Base-by-base conservation (phyloP, 2,888 invertebrate genomes). In the Halocaridina rubra region DNA sequence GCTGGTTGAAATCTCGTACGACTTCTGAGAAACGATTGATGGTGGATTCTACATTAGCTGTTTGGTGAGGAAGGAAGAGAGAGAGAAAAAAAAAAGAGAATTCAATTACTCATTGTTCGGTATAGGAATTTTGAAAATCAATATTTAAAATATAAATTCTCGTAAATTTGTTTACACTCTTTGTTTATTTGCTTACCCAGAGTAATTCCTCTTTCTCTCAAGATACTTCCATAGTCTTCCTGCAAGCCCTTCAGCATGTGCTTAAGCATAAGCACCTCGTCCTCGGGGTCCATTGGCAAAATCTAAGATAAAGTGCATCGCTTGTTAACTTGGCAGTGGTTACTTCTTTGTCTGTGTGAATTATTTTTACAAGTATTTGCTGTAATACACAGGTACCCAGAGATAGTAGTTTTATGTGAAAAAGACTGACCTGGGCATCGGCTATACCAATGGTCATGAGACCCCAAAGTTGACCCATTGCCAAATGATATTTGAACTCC, bases 401-500 rank as follows among this genome's bases (percentile, higher is more conserved):
- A n/a, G n/a, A n/a, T n/a, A n/a, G n/a, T n/a, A n/a, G n/a, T n/a
- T n/a, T n/a, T n/a, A n/a, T n/a, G n/a, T n/a, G n/a, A n/a, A n/a
- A n/a, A n/a, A n/a, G n/a, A n/a, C 39, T 76, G 3, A 81, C 81
- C 64, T 53, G 29, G 1, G 81, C 74, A 64, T 89, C 89, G n/a
- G 88, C 82, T 19, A 89, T 77, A 19, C 72, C 78, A 22, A 88
- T 57, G 10, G 46, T 85, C 30, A 88, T 61, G 39, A 86, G 82
- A 10, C 82, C 89, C 86, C 88, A 85, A 13, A 89, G 72, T 8
- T 79, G 76, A 19, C 88, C 88, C 46, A 88, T 30, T 7, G 88
- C 84, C 59, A 85, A 69, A 64, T 90, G 90, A 24, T 90, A 89
- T n/a, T 87, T 88, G 88, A 90, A 90, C 33, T 89, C 88, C 0